Percentiles rank a stretch among this genome's conserved stretches.
These are phyloP conservation scores for Carabus problematicus DNA, from an alignment of 2,888 invertebrate species.

Conservation along the genomic window DNA sequence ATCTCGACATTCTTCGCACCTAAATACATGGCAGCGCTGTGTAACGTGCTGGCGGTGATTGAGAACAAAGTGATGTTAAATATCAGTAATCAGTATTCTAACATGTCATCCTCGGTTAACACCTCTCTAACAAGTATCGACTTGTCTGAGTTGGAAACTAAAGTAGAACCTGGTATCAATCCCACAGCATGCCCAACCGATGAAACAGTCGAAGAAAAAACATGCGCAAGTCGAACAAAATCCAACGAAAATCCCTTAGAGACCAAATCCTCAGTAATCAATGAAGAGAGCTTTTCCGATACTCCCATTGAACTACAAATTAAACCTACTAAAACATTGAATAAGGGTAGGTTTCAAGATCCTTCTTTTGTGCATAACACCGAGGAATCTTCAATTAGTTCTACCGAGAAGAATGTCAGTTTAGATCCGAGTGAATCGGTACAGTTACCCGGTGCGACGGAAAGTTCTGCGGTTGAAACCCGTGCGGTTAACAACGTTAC, in stretches of 20 bases:
- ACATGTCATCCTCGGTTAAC: conserved; percentile 47
- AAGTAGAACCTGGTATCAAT: conserved; percentile 26
- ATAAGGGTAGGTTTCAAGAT: conserved; percentile 49
- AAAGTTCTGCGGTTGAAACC: conserved; percentile 24
- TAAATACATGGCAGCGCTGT: conserved; percentile 78
- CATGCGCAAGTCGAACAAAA: conserved; percentile 20
- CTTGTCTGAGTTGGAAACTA: conserved; percentile 20
- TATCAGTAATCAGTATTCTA: conserved; percentile 60
- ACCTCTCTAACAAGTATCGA: conserved; percentile 33
- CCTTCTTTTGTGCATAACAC: conserved; percentile 45
- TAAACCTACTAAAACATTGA: conserved; percentile 58
- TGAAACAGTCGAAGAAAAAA: conserved; percentile 32
- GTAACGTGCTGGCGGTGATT: conserved; percentile 75
- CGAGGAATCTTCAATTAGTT: conserved; percentile 44
- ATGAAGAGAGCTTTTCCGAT: conserved; percentile 28
- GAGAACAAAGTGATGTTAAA: conserved; percentile 73
- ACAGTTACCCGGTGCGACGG: conserved; percentile 18
- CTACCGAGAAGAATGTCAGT: conserved; percentile 19
- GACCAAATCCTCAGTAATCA: conserved; percentile 35
- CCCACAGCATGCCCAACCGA: conserved; percentile 25
- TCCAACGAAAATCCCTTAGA: conserved; percentile 47
- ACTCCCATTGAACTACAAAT: conserved; percentile 50
- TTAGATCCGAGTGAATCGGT: conserved; percentile 43
- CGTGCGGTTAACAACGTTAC: conserved; percentile 32
- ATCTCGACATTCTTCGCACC: conserved; percentile 70